phyloP scores from a whole-genome alignment of 2,888 invertebrate species.

The Criorhina ranunculi region DNA sequence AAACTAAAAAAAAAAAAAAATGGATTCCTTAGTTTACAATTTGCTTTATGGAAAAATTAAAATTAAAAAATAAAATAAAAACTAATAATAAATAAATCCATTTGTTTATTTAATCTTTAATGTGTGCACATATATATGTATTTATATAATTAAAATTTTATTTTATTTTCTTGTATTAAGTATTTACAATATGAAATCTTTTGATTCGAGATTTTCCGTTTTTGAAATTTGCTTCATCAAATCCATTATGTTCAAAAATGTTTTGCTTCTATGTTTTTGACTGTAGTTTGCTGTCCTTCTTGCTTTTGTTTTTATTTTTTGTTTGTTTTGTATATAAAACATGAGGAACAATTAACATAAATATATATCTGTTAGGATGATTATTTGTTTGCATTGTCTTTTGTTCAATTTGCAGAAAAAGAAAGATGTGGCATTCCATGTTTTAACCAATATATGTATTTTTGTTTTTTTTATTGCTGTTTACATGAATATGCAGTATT shows the following conservation, averaged over 20 bases:
- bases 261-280: slow-evolving; percentile 22
- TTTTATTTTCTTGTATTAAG: slow-evolving; percentile 35
- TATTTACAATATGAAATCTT: slow-evolving; percentile 69
- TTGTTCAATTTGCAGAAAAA: slow-evolving; percentile 49
- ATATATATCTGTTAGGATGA: slow-evolving; percentile 62
- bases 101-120: slow-evolving; percentile 27
- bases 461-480: slow-evolving; percentile 22
- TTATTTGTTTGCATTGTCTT: slow-evolving; percentile 62
- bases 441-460: slow-evolving; percentile 5
- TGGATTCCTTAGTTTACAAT: slow-evolving; percentile 51
- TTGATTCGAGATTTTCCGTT: slow-evolving; percentile 72
- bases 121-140: background rate
- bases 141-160: slow-evolving; percentile 29
- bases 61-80: slow-evolving; percentile 30
- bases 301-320: slow-evolving; percentile 34
- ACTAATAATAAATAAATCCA: slow-evolving; percentile 67
- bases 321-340: slow-evolving; percentile 9
- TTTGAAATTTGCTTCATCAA: slow-evolving; percentile 67
- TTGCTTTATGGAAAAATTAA: slow-evolving; percentile 32
- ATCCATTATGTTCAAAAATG: slow-evolving; percentile 42
- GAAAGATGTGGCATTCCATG: slow-evolving; percentile 31
- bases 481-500: slow-evolving; percentile 33
- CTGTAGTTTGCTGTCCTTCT: slow-evolving; percentile 3
- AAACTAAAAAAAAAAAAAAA: slow-evolving; percentile 5
- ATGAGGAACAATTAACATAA: slow-evolving; percentile 74